Conservation (phyloP, 2,113 vertebrate genomes). For the Serinus canaria region DNA sequence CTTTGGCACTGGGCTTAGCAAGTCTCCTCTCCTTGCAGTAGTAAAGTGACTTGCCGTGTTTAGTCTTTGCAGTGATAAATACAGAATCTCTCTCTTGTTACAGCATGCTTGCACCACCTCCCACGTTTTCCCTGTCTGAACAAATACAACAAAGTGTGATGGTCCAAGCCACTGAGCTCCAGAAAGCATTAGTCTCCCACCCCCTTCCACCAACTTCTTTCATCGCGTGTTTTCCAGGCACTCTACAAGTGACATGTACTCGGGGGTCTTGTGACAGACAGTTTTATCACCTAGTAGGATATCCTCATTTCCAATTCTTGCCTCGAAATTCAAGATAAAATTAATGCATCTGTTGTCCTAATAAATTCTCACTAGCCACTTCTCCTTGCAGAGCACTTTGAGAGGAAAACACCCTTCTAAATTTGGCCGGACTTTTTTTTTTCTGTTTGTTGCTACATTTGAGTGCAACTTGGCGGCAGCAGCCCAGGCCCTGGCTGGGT, state of each 20-base stretch:
- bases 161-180: slow-evolving; percentile 29
- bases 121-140: slow-evolving; percentile 48
- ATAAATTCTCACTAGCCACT: slow-evolving; percentile 69
- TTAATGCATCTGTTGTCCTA: slow-evolving; percentile 69
- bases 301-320: slow-evolving; percentile 69
- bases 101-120: slow-evolving; percentile 48
- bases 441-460: slow-evolving; percentile 42
- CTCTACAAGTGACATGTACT: slow-evolving; percentile 65
- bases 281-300: slow-evolving; percentile 75
- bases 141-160: slow-evolving; percentile 48
- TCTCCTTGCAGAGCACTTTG: slow-evolving; percentile 54
- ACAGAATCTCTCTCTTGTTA: slow-evolving; percentile 41
- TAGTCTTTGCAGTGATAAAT: slow-evolving; percentile 30
- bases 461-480: background rate
- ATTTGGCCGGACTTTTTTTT: slow-evolving; percentile 38
- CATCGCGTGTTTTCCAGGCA: slow-evolving; percentile 28
- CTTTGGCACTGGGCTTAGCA: background rate
- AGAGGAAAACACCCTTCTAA: slow-evolving; percentile 57
- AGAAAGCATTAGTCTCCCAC: slow-evolving; percentile 35
- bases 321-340: slow-evolving; percentile 68
- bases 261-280: slow-evolving; percentile 69
- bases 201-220: slow-evolving; percentile 54
- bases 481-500: slow-evolving; percentile 13
- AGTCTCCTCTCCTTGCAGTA: slow-evolving; percentile 9
- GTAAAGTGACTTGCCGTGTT: slow-evolving; percentile 35